Base-by-base conservation (phyloP, 2,113 vertebrate species). In the Tylochromis polylepis region DNA sequence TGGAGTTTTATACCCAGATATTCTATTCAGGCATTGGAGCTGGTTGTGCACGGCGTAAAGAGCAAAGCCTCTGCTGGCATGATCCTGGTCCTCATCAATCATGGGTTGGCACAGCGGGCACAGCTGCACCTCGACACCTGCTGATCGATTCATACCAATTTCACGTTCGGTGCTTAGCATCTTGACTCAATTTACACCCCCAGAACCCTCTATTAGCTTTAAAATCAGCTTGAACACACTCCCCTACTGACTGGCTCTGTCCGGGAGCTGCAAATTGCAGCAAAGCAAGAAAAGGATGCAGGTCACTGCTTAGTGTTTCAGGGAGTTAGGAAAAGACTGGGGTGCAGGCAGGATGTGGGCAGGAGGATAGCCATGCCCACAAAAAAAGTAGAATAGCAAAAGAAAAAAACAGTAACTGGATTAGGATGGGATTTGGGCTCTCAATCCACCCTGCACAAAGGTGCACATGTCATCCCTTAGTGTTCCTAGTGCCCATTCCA, bases 131-230 rank as follows among this genome's bases (percentile, higher is more conserved):
- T 77, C 75, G 79, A 89, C 92, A 91, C 92, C 91, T 81, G 91
- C 92, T 95, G 95, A 95, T 95, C 92, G 95, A 96, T 95, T 96
- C 89, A 85, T 92, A 94, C 94, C 95, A 93, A 89, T 95, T 96
- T 95, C 94, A 95, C 84, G 62, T 93, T 91, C 87, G 84, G 72
- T 93, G 94, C 94, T 96, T 95, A 94, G 93, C 93, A 93, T 92
- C 95, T 95, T 93, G 89, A 92, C 94, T 92, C 92, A 92, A 94
- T 95, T 94, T 95, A 88, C 57, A 80, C 91, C 87, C 75, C 81
- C 34, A 67, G 79, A 84, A 57, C 56, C 82, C 62, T 38, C 75
- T 53, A 11, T 59, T 49, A 18, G 56, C 59, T 62, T 60, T 51
- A 79, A 87, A 91, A 79, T 78, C 51, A 11, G 75, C 67, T 60